These are phyloP conservation scores for Willisornis vidua DNA, from an alignment of 2,113 vertebrate genomes.

Conservation along the genomic window DNA sequence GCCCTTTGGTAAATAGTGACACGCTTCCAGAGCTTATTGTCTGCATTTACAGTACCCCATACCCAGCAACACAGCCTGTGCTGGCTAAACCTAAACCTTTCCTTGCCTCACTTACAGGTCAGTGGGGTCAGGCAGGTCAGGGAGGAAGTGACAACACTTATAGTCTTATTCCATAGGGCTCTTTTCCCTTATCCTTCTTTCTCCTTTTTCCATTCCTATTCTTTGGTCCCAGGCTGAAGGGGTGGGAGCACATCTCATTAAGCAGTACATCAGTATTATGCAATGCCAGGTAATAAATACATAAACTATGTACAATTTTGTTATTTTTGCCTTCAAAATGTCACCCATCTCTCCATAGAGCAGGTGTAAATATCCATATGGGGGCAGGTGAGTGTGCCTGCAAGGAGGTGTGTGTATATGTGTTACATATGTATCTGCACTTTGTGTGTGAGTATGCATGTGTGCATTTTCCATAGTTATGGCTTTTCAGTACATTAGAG, in stretches of 20 bases:
- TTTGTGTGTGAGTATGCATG: not conserved
- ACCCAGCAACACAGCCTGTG: not conserved
- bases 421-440: slow-evolving; percentile 27
- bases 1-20: slow-evolving; percentile 23
- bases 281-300: not conserved
- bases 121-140: not conserved
- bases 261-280: not conserved
- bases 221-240: not conserved
- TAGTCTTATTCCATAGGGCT: not conserved
- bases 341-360: not conserved
- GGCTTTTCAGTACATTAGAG: slow-evolving; percentile 72
- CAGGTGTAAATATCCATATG: not conserved
- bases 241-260: not conserved
- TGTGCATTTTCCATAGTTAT: slow-evolving; percentile 71
- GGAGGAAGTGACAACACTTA: not conserved
- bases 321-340: slow-evolving; percentile 24
- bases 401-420: not conserved
- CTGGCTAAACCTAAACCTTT: not conserved
- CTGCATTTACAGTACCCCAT: not conserved
- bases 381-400: not conserved
- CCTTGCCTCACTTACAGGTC: not conserved
- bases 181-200: not conserved
- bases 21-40: slow-evolving; percentile 15
- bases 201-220: not conserved
- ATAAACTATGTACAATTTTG: not conserved